Percentiles rank a stretch among this genome's conserved stretches.
Evolutionary conservation across 2,888 invertebrate genomes (phyloP).

Genomic region (Lasioglossum leucozonium): DNA sequence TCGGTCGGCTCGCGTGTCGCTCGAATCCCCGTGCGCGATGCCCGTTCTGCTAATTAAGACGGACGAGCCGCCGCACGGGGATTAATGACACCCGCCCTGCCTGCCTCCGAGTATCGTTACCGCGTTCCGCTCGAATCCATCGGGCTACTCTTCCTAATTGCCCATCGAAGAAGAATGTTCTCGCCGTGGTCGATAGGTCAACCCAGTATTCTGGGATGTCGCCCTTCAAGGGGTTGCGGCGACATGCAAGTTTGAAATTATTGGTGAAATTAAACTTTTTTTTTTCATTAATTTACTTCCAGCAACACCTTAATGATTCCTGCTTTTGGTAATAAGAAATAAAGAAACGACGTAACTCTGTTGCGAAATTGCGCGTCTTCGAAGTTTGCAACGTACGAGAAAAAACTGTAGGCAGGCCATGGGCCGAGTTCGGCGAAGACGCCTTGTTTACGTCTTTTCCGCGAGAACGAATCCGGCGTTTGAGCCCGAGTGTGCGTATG

Average conservation of each 20-base stretch:
- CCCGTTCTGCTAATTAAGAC: conserved; percentile 74
- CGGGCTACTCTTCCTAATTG: conserved; percentile 65
- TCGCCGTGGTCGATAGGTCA: conserved; percentile 42
- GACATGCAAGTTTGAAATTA: not conserved
- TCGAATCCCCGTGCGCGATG: conserved; percentile 25
- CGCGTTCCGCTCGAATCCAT: conserved; percentile 51
- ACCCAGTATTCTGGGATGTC: not conserved
- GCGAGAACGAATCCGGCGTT: no score
- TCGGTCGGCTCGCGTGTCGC: conserved; percentile 51
- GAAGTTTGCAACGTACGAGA: no score
- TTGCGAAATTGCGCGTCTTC: no score
- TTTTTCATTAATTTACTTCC: no score
- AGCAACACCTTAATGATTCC: no score
- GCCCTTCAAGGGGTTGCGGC: not conserved
- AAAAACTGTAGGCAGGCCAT: no score
- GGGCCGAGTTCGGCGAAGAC: no score
- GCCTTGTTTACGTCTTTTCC: no score
- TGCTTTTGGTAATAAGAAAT: no score
- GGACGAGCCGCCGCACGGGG: conserved; percentile 66
- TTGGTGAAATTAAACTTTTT: not conserved
- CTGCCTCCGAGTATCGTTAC: conserved; percentile 56
- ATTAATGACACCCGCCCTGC: conserved; percentile 72
- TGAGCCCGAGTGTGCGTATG: no score
- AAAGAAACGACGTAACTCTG: no score
- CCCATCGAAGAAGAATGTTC: conserved; percentile 51